A percentile compares a stretch with the other conserved stretches of the same genome.
Conservation (phyloP, 2,888 invertebrate genomes). For the Drosophila niveifrons region DNA sequence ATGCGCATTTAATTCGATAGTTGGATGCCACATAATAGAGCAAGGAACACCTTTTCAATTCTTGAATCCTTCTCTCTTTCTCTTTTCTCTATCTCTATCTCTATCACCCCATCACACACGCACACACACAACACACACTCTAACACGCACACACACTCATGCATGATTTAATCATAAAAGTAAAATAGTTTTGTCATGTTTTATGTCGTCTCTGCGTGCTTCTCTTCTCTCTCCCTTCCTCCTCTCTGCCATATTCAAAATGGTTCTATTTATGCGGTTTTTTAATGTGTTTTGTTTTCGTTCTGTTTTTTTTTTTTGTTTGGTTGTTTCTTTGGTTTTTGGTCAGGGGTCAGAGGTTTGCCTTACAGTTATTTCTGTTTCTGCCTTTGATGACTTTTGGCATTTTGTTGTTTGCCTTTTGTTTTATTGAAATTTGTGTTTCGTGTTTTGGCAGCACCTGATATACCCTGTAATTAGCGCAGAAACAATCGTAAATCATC, state of each 20-base stretch:
- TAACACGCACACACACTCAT: constrained; percentile 9
- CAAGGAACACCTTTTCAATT: constrained; percentile 40
- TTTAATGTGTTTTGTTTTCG: constrained; percentile 53
- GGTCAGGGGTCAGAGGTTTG: not conserved
- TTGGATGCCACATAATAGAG: constrained; percentile 52
- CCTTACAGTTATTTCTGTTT: constrained; percentile 30
- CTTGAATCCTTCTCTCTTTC: not conserved
- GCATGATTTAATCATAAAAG: constrained; percentile 78
- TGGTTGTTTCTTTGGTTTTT: not conserved
- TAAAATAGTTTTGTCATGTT: constrained; percentile 77
- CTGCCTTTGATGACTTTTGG: constrained; percentile 67
- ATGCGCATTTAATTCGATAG: constrained; percentile 76
- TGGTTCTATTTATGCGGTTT: constrained; percentile 48
- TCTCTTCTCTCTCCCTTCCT: not conserved
- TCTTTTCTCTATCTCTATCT: not conserved
- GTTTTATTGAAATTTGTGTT: constrained; percentile 51
- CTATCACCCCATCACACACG: not conserved
- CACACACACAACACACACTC: not conserved
- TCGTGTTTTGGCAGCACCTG: constrained; percentile 7
- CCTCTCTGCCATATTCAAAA: constrained; percentile 44
- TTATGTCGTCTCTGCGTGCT: constrained; percentile 17
- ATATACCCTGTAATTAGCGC: constrained; percentile 31
- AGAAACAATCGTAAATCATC: not conserved
- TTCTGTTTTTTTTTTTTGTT: not conserved
- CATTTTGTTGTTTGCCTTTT: constrained; percentile 51